phyloP scores from a whole-genome alignment of 2,797 vertebrate species.

The Parauchenoglanis ngamensis region DNA sequence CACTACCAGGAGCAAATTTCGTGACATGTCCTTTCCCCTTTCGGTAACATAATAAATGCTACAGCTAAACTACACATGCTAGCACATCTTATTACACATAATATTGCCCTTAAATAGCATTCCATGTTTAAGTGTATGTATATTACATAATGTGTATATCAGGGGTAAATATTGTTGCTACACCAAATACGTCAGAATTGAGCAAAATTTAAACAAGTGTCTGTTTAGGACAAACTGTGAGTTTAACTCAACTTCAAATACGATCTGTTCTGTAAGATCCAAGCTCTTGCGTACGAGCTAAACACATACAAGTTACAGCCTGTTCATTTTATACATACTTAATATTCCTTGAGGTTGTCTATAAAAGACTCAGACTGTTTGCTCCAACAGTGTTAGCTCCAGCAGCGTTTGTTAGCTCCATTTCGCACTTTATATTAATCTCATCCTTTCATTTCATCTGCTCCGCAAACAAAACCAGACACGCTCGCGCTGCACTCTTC shows the following conservation, averaged over 20 bases:
- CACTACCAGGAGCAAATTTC: background rate
- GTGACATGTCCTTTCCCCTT: background rate
- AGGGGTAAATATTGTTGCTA: background rate
- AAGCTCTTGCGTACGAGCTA: background rate
- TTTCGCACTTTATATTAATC: constrained; percentile 32
- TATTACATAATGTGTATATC: background rate
- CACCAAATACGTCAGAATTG: background rate
- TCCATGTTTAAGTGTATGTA: background rate
- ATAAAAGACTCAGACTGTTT: constrained; percentile 57
- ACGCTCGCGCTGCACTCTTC: constrained; percentile 38
- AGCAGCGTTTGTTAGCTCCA: constrained; percentile 3
- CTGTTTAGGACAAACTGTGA: background rate
- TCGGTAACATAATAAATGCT: background rate
- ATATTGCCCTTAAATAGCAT: background rate
- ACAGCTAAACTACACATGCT: background rate
- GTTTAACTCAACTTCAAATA: background rate
- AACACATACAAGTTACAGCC: background rate
- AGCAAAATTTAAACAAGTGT: background rate
- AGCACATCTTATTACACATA: background rate
- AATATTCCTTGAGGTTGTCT: constrained; percentile 63
- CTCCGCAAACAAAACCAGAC: constrained; percentile 32
- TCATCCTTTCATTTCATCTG: constrained; percentile 2
- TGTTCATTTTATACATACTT: constrained; percentile 46
- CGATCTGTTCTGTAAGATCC: background rate
- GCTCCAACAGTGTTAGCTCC: background rate